phyloP scores from a whole-genome alignment of 2,797 vertebrate genomes.

The Sparus aurata region DNA sequence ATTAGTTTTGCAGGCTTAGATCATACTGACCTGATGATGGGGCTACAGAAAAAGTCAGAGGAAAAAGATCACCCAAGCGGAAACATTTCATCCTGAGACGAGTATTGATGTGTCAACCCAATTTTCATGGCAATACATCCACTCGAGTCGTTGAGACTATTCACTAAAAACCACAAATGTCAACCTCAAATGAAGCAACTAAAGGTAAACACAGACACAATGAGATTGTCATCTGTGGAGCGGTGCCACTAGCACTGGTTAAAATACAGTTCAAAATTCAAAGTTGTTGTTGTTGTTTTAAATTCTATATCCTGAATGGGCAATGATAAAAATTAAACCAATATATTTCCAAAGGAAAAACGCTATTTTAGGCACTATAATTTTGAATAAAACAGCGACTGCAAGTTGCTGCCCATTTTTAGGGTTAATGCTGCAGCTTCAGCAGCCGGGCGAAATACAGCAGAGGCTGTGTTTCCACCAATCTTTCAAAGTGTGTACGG shows the following conservation, averaged over 20 bases:
- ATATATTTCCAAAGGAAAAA: neutral
- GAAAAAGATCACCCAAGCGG: neutral
- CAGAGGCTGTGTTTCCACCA: constrained; percentile 31
- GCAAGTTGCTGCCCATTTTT: constrained; percentile 7
- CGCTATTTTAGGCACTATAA: neutral
- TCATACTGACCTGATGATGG: neutral
- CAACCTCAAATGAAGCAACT: neutral
- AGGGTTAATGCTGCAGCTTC: constrained; percentile 18
- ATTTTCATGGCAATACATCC: neutral
- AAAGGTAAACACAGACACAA: neutral
- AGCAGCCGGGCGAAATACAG: constrained; percentile 37
- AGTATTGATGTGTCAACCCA: neutral
- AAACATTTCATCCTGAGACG: neutral
- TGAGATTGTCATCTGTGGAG: neutral
- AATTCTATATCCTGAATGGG: neutral
- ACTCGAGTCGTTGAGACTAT: neutral
- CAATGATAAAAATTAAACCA: neutral
- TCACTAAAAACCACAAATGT: neutral
- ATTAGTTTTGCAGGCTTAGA: neutral
- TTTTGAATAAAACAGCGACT: neutral
- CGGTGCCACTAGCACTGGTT: neutral
- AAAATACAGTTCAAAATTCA: neutral
- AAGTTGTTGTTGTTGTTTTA: neutral
- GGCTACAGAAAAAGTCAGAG: neutral
- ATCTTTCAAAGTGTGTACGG: constrained; percentile 48